A percentile compares a stretch with the other conserved stretches of the same genome.
Evolutionary conservation across 2,888 invertebrate genomes (phyloP).

Genomic region (Epirrhoe tristata): DNA sequence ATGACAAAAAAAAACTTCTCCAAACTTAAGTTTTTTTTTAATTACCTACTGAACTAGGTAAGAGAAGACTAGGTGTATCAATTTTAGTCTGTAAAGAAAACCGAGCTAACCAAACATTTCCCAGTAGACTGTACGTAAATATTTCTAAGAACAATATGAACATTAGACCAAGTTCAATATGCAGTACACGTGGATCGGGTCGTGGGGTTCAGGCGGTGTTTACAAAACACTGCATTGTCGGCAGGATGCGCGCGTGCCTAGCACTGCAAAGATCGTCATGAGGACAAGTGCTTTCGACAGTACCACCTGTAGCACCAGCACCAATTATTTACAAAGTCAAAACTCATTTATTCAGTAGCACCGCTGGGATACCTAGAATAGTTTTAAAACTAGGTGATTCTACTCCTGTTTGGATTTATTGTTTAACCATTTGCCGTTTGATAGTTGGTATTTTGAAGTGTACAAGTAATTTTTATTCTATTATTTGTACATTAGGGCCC

Average conservation of each 20-base stretch:
- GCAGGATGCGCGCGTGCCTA: constrained; percentile 63
- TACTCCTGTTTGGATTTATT: too few species aligned
- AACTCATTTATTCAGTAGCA: not conserved
- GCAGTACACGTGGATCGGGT: constrained; percentile 56
- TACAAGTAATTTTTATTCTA: too few species aligned
- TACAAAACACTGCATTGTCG: constrained; percentile 64
- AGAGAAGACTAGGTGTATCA: too few species aligned
- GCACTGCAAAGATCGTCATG: constrained; percentile 36
- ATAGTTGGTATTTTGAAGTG: too few species aligned
- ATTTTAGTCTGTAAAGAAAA: not conserved
- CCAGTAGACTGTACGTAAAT: constrained; percentile 10
- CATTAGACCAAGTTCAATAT: constrained; percentile 33
- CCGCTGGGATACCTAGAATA: not conserved
- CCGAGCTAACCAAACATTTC: constrained; percentile 10
- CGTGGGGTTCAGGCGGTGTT: constrained; percentile 72
- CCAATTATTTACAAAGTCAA: constrained; percentile 3
- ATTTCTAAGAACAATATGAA: constrained; percentile 18
- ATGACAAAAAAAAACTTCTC: too few species aligned
- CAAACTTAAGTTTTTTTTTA: too few species aligned
- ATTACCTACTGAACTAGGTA: too few species aligned
- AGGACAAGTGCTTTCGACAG: constrained; percentile 38
- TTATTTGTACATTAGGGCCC: too few species aligned
- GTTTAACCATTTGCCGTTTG: too few species aligned
- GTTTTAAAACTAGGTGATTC: too few species aligned
- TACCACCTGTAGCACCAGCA: not conserved